Evolutionary conservation across 2,888 invertebrate genomes (phyloP).

Genomic region (Periphyllus acericola): DNA sequence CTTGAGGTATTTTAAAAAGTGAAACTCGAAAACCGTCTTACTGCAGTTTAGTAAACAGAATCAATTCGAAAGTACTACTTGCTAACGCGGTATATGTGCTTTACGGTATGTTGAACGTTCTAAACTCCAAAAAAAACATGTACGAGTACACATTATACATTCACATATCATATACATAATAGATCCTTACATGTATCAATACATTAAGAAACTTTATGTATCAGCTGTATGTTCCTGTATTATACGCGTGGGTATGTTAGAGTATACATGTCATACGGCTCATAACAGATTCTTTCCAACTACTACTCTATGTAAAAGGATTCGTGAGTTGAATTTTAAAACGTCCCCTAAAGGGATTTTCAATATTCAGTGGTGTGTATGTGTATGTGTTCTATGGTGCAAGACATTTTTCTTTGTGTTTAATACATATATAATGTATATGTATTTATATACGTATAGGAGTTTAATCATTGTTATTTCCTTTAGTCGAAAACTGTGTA

Average conservation of each 20-base stretch:
- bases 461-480: slow-evolving; percentile 20
- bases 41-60: too few relatives aligned
- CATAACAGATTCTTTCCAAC: background rate
- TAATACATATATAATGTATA: background rate
- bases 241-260: background rate
- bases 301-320: slow-evolving; percentile 21
- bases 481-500: slow-evolving; percentile 20
- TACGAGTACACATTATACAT: background rate
- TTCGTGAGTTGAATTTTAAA: slow-evolving; percentile 33
- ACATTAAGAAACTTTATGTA: background rate
- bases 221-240: background rate
- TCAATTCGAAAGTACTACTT: too few relatives aligned
- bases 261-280: background rate
- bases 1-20: background rate
- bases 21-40: too few relatives aligned
- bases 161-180: background rate
- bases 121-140: too few relatives aligned
- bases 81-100: too few relatives aligned
- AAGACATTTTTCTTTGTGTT: background rate
- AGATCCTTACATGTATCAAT: background rate
- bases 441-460: too few relatives aligned
- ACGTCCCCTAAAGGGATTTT: background rate
- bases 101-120: too few relatives aligned
- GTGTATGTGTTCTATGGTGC: background rate
- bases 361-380: background rate